Base-by-base conservation (phyloP, 2,888 invertebrate species). In the Agrotis exclamationis region DNA sequence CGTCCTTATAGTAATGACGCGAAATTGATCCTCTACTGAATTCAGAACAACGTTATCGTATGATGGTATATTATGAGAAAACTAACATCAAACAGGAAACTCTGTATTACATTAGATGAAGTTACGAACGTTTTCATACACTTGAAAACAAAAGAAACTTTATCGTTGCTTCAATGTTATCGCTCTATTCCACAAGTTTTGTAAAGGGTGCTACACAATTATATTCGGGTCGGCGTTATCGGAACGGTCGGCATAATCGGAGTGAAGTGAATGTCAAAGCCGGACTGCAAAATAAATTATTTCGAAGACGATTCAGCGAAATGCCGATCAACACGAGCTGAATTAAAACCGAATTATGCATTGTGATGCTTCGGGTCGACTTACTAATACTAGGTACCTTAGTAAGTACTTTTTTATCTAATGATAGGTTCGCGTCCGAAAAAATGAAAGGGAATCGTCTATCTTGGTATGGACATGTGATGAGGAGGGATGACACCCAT, bases 181-280 rank as follows among this genome's bases (percentile, higher is more conserved):
- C 5, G 54, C 28, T 20, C 33, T 50, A 66, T 28, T 47, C n/a
- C 73, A 58, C 47, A 53, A 68, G 47, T 48, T 62, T n/a, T 39
- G 33, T 33, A 56, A 56, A 18, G n/a, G 56, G 13, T 6, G 14
- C 33, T 33, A 20, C 56, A 56, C n/a, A 56, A n/a, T 2, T n/a
- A 56, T 3, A 0, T 33, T 33, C 33, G 33, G 14, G 1, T 56
- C 56, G 56, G 56, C 33, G 33, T 56, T 0, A 6, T 13, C 3
- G 5, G 28, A 28, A 28, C 5, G 28, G 28, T 28, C 28, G 28
- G 28, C 28, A 28, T 28, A 28, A 0, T 28, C 28, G 28, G 28
- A 28, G 28, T 28, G 1, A 11, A 28, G 28, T 28, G 1, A 11
- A 0, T 0, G n/a, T 13, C 6, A 56, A 1, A 0, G 1, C n/a